Base-by-base conservation (phyloP, 2,888 invertebrate species). In the Eupelmus urozonus region DNA sequence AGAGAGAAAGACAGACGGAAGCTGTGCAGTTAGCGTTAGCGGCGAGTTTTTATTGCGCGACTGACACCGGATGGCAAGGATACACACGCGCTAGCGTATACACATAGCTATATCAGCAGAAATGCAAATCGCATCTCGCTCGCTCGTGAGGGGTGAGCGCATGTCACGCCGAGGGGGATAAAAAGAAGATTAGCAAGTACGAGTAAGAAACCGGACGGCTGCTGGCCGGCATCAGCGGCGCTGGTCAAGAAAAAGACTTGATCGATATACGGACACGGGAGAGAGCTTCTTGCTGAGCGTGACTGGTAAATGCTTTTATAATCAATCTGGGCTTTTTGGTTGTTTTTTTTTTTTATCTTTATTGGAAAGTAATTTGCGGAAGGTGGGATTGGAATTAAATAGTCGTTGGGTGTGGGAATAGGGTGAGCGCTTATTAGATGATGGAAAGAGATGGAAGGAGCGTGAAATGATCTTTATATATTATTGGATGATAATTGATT, bases 101-200 rank as follows among this genome's bases (percentile, higher is more conserved):
- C 9, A 57, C 9, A 29, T n/a, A 49, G 16, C 16, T 20, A 53
- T 20, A 53, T 20, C 16, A 2, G 29, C 71, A 78, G 78, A 78
- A 76, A 80, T 75, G 78, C 74, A 80, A 80, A 78, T 76, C 71
- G 59, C 69, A 55, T 34, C 18, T 45, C 57, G 55, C 63, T 11
- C n/a, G n/a, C n/a, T n/a, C n/a, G n/a, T n/a, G 23, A 69, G 65
- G 77, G 81, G 79, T 76, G 81, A 78, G 71, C 69, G 67, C 73
- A 67, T 82, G 83, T 84, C 82, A 81, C 74, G 76, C 73, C 55
- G n/a, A 23, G 75, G 67, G 76, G 76, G 80, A 72, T 80, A 82
- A 82, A 81, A 82, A 81, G 80, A 79, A 76, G 80, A 80, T 80
- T 76, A 80, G 73, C 76, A 25, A 45, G 63, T 62, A 51, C 67